Evolutionary conservation across 2,888 invertebrate genomes (phyloP), one percentile per base, ranked within the genome.

Genomic region (Villa cingulata): DNA sequence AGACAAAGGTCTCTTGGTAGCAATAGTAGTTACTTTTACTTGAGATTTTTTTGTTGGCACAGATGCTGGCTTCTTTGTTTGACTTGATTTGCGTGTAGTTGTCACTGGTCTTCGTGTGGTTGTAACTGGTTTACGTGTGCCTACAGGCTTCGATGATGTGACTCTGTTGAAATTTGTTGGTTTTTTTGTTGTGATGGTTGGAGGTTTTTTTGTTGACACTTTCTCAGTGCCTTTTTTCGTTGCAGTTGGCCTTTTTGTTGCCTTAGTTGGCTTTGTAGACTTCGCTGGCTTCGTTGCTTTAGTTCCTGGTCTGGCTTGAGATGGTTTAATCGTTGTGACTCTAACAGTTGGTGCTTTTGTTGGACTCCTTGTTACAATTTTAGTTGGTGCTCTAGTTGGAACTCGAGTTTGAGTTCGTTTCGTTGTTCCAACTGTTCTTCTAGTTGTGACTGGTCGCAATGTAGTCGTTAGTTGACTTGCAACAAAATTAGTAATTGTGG

Each of bases 91-190:
- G 4, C 60, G 52, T 39, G 56, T 54, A 27, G 45, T 48, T 72
- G 51, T 69, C 72, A 49, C 44, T 15, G 58, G 52, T 1, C 59
- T 43, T 2, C 59, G 54, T 6, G 56, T 57, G 10, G 56, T 56
- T 7, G 62, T 62, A 1, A 65, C 56, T 2, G 73, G 72, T 54
- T 68, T 65, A 46, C 58, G 73, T 46, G 67, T 72, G 1, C 72
- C 73, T 17, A 72, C 72, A n/a, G 72, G 65, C 23, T 36, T 36
- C 7, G 34, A 23, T 23, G 23, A 6, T 23, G 23, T 23, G 4
- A 7, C 4, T 23, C 7, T 23, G 23, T 23, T 37, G 17, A 16
- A 34, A n/a, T 32, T 40, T 29, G 18, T 10, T n/a, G 38, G 41
- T 27, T 27, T 41, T 41, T 32, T 37, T 0, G 59, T 56, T 0